Evolutionary conservation across 2,113 vertebrate genomes (phyloP), one percentile per base, ranked within the genome.

Genomic region (Brachirus orientalis): DNA sequence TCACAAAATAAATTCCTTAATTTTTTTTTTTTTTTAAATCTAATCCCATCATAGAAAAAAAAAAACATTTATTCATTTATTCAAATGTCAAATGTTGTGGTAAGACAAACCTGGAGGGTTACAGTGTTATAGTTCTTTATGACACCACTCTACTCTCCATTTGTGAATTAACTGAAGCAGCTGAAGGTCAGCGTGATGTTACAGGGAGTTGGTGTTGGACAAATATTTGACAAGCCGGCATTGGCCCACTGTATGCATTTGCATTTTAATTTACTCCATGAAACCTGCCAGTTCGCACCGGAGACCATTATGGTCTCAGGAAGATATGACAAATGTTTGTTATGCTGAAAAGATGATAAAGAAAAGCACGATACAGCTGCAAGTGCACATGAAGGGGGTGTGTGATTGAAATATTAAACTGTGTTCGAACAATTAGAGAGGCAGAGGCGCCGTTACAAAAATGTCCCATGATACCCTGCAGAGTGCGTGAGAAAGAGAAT

Each of bases 401-500:
- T 22, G 38, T 13, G 14, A 22, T 13, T 35, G 10, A 47, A 40
- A 17, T 48, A 10, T 28, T 38, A 17, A 3, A 57, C 7, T 57
- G n/a, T 18, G 10, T 10, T 40, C 19, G 28, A 19, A 10, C 16
- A 50, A 20, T 46, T 20, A 55, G 16, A 54, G 4, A 48, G 8
- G 19, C 19, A 9, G 11, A 53, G 17, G 28, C 3, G 10, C 46
- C 8, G 44, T 57, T 43, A 20, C 3, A 37, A n/a, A 7, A 22
- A 43, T 63, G 50, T 45, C 59, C 43, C 55, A n/a, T 59, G 56
- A 59, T 59, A 44, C 40, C 20, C 14, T 2, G 18, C 19, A 22
- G 38, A 57, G 37, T 14, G 36, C 8, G 54, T 20, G 38, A 57
- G 40, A 58, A 58, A 28, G 19, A 44, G 19, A 43, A 56, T 57